Conservation (phyloP, 2,888 invertebrate species). For the Dryobota labecula region DNA sequence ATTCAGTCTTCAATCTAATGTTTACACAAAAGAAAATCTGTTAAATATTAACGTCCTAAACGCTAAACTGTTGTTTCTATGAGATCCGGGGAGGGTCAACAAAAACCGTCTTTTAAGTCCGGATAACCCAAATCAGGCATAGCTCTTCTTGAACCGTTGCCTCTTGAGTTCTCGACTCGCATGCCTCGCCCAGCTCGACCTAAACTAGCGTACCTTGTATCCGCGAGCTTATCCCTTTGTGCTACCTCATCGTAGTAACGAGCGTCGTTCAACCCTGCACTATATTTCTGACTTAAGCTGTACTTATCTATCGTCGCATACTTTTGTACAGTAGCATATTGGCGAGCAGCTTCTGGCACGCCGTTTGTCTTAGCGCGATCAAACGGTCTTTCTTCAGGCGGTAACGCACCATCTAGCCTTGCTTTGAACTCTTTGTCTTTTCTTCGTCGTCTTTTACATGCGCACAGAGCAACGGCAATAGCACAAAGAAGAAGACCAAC, state of each 20-base stretch:
- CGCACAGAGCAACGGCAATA: constrained; percentile 91
- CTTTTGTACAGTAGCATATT: constrained; percentile 89
- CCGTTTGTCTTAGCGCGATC: constrained; percentile 90
- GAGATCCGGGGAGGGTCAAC: constrained; percentile 92
- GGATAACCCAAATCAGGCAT: constrained; percentile 89
- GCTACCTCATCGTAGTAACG: constrained; percentile 89
- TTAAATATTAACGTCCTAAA: constrained; percentile 68
- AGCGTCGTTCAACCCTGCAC: constrained; percentile 89
- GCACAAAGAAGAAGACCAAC: constrained; percentile 91
- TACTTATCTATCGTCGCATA: constrained; percentile 90
- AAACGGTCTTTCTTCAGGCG: constrained; percentile 91
- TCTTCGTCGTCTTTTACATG: constrained; percentile 91
- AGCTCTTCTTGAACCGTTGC: constrained; percentile 84
- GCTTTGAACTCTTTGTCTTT: constrained; percentile 91
- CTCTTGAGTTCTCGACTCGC: constrained; percentile 83
- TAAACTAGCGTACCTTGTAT: constrained; percentile 88
- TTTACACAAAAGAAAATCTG: constrained; percentile 74
- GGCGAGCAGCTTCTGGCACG: constrained; percentile 82
- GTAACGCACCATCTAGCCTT: constrained; percentile 90
- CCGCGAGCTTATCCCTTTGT: constrained; percentile 88
- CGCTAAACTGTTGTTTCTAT: constrained; percentile 86
- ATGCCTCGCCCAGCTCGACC: constrained; percentile 84
- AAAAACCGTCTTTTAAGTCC: constrained; percentile 93
- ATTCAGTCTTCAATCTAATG: constrained; percentile 88
- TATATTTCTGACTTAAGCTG: constrained; percentile 89